Conservation (phyloP, 2,888 invertebrate genomes). For the Luperina nickerlii region DNA sequence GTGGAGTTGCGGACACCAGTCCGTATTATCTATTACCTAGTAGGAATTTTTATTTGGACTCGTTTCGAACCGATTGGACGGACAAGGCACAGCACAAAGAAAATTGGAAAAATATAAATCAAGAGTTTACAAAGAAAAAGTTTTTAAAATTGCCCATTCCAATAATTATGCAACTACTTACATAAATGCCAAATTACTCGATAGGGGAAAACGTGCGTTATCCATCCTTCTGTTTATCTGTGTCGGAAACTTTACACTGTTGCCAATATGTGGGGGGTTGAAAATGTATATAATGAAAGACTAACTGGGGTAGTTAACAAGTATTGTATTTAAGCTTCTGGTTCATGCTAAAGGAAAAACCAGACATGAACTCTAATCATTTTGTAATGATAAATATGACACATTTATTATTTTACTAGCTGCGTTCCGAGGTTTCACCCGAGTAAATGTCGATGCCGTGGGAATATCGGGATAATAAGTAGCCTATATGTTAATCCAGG, state of each 20-base stretch:
- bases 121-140: background rate
- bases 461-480: no score
- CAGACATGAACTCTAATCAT: background rate
- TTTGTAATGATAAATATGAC: background rate
- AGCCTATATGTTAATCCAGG: no score
- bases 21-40: no score
- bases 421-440: no score
- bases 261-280: slow-evolving; percentile 21
- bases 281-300: slow-evolving; percentile 22
- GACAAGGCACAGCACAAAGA: background rate
- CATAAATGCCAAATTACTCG: background rate
- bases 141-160: background rate
- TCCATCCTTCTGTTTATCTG: slow-evolving; percentile 11
- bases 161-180: background rate
- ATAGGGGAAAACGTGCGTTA: background rate
- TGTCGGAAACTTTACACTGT: slow-evolving; percentile 35
- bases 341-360: background rate
- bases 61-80: background rate
- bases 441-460: no score
- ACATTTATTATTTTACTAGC: no score
- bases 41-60: background rate
- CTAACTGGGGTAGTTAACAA: slow-evolving; percentile 28
- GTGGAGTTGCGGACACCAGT: no score
- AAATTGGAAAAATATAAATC: no score
- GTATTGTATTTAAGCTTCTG: background rate